Percentiles rank a stretch among this genome's conserved stretches.
phyloP scores from a whole-genome alignment of 1,140 invertebrate genomes.

The Trichonephila clavata region DNA sequence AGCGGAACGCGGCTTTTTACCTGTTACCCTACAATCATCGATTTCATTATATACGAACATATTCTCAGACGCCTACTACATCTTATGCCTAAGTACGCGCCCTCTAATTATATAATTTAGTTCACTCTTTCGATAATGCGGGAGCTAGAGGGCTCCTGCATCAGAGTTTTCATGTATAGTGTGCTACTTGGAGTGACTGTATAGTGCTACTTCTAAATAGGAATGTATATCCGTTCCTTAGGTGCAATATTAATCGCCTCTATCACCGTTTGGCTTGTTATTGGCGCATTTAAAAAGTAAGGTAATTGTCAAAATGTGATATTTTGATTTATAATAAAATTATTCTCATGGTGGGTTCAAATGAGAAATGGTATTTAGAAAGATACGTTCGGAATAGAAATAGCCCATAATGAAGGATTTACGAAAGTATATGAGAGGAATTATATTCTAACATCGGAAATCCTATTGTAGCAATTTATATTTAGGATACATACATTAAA shows the following conservation, averaged over 20 bases:
- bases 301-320: background rate
- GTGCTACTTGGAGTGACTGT: constrained; percentile 23
- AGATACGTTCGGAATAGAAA: too few species aligned
- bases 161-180: background rate
- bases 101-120: constrained; percentile 72
- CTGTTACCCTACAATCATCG: constrained; percentile 58
- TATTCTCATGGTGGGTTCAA: too few species aligned
- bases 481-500: too few species aligned
- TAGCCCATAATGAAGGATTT: too few species aligned
- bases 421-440: too few species aligned
- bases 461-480: too few species aligned
- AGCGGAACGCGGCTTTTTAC: constrained; percentile 2
- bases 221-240: background rate
- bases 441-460: too few species aligned
- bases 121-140: constrained; percentile 45
- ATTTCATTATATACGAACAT: constrained; percentile 67
- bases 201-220: background rate
- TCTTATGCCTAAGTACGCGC: constrained; percentile 56
- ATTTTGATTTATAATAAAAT: too few species aligned
- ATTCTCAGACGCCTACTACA: constrained; percentile 69
- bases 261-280: background rate
- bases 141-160: background rate
- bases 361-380: too few species aligned
- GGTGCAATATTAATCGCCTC: background rate
- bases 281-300: background rate